These are phyloP conservation scores for Chaetorhynchus papuensis DNA, from an alignment of 2,113 vertebrate species.

Conservation along the genomic window DNA sequence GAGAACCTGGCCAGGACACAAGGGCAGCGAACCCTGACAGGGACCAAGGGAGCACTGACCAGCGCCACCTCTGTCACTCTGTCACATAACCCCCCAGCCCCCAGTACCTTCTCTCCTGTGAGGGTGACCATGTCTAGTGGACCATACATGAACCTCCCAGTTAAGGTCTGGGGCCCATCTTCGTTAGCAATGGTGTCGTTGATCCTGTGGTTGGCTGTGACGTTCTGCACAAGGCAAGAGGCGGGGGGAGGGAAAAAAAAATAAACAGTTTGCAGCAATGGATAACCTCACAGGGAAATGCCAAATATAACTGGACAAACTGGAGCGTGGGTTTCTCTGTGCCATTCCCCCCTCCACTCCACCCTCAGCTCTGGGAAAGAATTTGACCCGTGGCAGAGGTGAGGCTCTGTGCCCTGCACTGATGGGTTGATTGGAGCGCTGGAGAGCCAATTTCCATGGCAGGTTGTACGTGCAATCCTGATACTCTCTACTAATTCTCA, in stretches of 20 bases:
- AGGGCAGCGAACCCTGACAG: not conserved
- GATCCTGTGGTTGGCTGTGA: conserved; percentile 94
- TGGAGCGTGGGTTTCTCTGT: not conserved
- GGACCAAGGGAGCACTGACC: not conserved
- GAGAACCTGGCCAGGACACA: not conserved
- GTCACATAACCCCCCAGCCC: not conserved
- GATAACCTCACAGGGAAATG: not conserved
- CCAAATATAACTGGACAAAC: not conserved
- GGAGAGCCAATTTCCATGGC: not conserved
- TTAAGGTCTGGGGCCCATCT: conserved; percentile 86
- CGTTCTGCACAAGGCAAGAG: conserved; percentile 76
- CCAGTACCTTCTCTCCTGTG: conserved; percentile 90
- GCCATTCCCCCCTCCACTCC: not conserved
- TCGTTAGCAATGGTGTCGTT: conserved; percentile 89
- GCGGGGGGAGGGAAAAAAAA: too few relatives aligned
- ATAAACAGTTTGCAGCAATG: not conserved
- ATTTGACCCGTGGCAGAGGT: not conserved
- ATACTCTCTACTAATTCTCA: not conserved
- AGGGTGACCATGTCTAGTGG: conserved; percentile 98
- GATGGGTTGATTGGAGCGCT: not conserved
- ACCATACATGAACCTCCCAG: conserved; percentile 94
- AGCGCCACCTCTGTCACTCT: not conserved
- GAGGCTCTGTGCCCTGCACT: not conserved
- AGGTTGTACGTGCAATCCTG: not conserved
- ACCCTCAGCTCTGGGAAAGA: not conserved